Base-by-base conservation (phyloP, 1,140 invertebrate genomes). In the Potamilus streckersoni region DNA sequence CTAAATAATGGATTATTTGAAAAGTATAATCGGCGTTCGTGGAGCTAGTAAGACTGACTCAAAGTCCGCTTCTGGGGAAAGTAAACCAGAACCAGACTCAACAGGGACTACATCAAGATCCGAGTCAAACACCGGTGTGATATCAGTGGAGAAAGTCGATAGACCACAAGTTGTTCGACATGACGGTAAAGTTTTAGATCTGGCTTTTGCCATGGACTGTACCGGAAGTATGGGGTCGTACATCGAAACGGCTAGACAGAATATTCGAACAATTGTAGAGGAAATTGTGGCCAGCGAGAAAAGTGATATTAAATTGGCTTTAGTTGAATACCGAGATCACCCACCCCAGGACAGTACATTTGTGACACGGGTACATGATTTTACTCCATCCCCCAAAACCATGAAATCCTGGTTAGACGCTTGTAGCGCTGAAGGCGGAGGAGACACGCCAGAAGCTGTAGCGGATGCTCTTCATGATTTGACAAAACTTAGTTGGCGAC, bases 301-400 rank as follows among this genome's bases (percentile, higher is more conserved):
- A 74, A 80, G 80, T 71, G 82, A 88, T 73, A 81, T 88, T 11
- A 76, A 74, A 55, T 62, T 88, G 58, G 86, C 84, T 20, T 65
- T 87, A 17, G 82, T 88, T 6, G 85, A 88, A 65, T 88, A 87
- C 56, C 79, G 87, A 14, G 86, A 87, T 67, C 84, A 87, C 66
- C 82, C 86, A 19, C 84, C 83, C n/a, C 77, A 87, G 65, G 84
- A 87, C 8, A 66, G 13, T 13, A 79, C 81, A 12, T 87, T 85
- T 67, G 84, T 86, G 2, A 87, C 86, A 14, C 60, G 76, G 19
- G 71, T 79, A 27, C 80, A 88, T 56, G 84, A 87, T 69, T 88
- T 88, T 80, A 88, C 86, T 0, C n/a, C 68, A 12, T 82, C 81
- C 4, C 80, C 86, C 0, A 69, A 65, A 5, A 74, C 70, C 12